A percentile compares a stretch with the other conserved stretches of the same genome.
Conservation (phyloP, 2,797 vertebrate genomes). For the Sparus aurata region DNA sequence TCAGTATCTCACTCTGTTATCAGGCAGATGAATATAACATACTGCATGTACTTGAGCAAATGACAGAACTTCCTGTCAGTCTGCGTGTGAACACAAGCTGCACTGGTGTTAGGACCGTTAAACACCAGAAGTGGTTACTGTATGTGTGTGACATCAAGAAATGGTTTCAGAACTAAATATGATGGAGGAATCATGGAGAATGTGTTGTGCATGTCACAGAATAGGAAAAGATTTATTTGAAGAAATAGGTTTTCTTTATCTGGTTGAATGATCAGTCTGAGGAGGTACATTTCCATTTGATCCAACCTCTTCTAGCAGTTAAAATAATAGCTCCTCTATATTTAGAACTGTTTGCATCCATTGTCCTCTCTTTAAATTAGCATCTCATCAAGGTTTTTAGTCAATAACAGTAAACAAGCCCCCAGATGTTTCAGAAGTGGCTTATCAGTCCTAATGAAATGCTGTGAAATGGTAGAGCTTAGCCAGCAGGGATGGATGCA, state of each 20-base stretch:
- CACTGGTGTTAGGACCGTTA: neutral
- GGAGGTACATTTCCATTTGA: neutral
- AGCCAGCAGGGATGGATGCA: constrained; percentile 66
- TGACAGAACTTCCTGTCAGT: constrained; percentile 34
- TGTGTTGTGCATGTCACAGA: neutral
- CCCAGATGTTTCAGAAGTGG: constrained; percentile 48
- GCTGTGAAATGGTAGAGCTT: constrained; percentile 42
- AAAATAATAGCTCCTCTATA: neutral
- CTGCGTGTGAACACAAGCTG: constrained; percentile 7
- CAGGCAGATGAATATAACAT: neutral
- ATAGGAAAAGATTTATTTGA: neutral
- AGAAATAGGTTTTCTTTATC: neutral
- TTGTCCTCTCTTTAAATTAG: constrained; percentile 2
- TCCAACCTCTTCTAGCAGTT: neutral
- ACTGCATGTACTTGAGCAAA: neutral
- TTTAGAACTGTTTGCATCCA: constrained; percentile 25
- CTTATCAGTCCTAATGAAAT: constrained; percentile 64
- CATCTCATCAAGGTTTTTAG: constrained; percentile 25
- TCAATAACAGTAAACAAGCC: constrained; percentile 40
- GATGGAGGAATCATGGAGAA: neutral
- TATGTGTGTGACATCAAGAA: neutral
- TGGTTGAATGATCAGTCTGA: neutral
- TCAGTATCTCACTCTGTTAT: neutral
- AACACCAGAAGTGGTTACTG: neutral
- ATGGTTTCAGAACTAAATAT: neutral